Evolutionary conservation across 1,140 invertebrate genomes (phyloP).

Genomic region (Drosophila kepulauana): DNA sequence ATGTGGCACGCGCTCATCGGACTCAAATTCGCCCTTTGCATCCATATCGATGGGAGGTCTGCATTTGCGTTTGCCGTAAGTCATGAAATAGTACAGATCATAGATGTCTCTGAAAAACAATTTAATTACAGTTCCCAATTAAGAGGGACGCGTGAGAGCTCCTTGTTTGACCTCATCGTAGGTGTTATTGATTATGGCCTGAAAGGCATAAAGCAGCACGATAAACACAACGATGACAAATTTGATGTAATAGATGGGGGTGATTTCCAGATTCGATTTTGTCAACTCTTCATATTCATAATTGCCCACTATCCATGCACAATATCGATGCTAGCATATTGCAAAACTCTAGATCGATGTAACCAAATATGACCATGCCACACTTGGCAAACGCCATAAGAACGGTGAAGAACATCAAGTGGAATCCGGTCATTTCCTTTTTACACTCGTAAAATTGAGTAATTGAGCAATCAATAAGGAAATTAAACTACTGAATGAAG

Average conservation of each 20-base stretch:
- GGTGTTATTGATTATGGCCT: conserved; percentile 13
- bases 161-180: conserved; percentile 8
- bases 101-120: neutral
- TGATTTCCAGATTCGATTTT: neutral
- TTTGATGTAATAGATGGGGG: conserved; percentile 13
- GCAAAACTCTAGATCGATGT: neutral
- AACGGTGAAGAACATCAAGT: neutral
- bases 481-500: too few relatives aligned
- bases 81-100: neutral
- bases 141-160: too few relatives aligned
- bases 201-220: too few relatives aligned
- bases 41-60: neutral
- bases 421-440: conserved; percentile 7
- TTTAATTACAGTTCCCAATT: neutral
- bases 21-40: neutral
- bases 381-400: conserved; percentile 27
- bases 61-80: neutral
- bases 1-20: neutral
- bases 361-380: conserved; percentile 14
- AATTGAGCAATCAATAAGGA: too few relatives aligned
- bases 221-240: conserved; percentile 1
- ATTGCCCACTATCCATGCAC: too few relatives aligned
- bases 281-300: neutral
- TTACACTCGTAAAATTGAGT: neutral
- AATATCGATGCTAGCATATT: neutral